Evolutionary conservation across 2,888 invertebrate species (phyloP).

Genomic region (Mimas tiliae): DNA sequence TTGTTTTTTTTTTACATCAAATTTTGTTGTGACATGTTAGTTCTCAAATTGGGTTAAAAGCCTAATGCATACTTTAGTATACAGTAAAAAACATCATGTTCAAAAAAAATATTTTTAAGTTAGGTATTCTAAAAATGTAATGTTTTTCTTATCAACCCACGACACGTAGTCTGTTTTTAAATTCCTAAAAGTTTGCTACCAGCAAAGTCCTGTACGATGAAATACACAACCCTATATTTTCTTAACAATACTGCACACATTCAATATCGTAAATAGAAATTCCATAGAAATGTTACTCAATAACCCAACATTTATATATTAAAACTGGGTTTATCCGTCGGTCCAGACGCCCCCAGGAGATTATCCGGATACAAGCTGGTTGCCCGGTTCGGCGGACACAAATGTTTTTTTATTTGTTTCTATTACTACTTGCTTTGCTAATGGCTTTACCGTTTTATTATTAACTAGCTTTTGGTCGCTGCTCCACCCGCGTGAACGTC

Average conservation of each 20-base stretch:
- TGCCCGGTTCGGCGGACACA: constrained; percentile 41
- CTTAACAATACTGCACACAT: constrained; percentile 15
- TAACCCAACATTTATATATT: constrained; percentile 25
- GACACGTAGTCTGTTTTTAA: background rate
- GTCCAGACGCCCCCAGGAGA: constrained; percentile 37
- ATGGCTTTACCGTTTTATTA: constrained; percentile 20
- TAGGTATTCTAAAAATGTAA: no score
- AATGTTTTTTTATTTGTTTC: constrained; percentile 29
- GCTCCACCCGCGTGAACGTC: no score
- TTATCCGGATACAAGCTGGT: constrained; percentile 34
- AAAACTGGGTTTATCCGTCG: constrained; percentile 35
- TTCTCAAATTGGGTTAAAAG: no score
- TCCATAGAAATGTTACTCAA: constrained; percentile 28
- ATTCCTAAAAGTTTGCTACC: background rate
- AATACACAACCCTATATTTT: background rate
- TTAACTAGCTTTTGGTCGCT: no score
- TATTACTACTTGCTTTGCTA: constrained; percentile 20
- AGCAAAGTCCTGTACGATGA: background rate
- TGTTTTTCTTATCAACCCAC: no score
- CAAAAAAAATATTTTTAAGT: no score
- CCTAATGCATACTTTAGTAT: no score
- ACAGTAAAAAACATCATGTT: no score
- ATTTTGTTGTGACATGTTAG: no score
- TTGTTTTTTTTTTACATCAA: no score
- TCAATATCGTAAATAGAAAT: constrained; percentile 20